A percentile compares a stretch with the other conserved stretches of the same genome.
These are phyloP conservation scores for Smithornis capensis DNA, from an alignment of 2,113 vertebrate species.

Conservation along the genomic window DNA sequence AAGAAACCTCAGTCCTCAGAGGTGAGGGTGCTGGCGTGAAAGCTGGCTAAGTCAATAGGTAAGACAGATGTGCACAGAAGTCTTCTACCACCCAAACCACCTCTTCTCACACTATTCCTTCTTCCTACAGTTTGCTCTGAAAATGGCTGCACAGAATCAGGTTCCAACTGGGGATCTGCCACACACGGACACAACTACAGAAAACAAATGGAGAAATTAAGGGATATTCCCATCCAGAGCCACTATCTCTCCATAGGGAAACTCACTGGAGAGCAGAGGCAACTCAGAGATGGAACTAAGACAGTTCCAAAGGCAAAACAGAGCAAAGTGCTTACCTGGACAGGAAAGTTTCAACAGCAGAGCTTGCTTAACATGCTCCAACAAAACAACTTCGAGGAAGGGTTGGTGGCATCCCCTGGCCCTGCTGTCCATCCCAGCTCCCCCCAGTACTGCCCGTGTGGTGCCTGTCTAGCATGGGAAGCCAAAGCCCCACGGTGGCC, in stretches of 20 bases:
- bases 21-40: not conserved
- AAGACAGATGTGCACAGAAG: not conserved
- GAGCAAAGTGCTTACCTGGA: not conserved
- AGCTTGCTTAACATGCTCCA: not conserved
- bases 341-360: not conserved
- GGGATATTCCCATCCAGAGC: not conserved
- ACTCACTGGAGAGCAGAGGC: not conserved
- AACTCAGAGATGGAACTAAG: not conserved
- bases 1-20: not conserved
- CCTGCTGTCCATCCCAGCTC: not conserved
- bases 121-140: not conserved
- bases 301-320: not conserved
- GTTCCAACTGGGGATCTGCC: not conserved
- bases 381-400: not conserved
- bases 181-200: fast-evolving
- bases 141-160: not conserved
- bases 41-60: not conserved
- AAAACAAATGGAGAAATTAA: not conserved
- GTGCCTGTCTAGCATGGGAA: fast-evolving
- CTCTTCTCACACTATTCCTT: not conserved
- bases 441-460: not conserved
- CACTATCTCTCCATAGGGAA: not conserved
- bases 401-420: not conserved
- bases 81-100: not conserved
- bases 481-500: fast-evolving